Evolutionary conservation across 2,888 invertebrate species (phyloP).

Genomic region (Agonopterix heracliana): DNA sequence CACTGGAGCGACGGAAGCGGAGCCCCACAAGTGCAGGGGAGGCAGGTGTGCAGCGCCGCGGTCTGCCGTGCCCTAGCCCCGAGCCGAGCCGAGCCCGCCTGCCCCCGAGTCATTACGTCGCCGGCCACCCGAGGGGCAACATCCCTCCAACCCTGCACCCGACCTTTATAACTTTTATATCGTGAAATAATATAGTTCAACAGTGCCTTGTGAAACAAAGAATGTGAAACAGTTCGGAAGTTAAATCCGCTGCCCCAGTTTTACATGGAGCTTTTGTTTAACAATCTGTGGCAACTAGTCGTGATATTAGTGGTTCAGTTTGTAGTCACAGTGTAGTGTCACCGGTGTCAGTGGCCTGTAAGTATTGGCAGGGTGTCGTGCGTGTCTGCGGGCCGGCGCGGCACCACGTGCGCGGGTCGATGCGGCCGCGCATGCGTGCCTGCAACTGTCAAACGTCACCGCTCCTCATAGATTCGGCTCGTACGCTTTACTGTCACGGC

Average conservation of each 20-base stretch:
- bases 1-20: conserved; percentile 22
- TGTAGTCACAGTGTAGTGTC: background rate
- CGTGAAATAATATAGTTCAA: background rate
- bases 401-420: conserved; percentile 66
- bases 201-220: background rate
- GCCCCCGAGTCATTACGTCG: conserved; percentile 42
- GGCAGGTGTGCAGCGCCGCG: conserved; percentile 15
- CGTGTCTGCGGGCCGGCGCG: conserved; percentile 14
- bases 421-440: conserved; percentile 51
- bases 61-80: conserved; percentile 40
- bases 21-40: conserved; percentile 66
- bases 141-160: conserved; percentile 19
- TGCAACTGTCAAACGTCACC: conserved; percentile 38
- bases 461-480: conserved; percentile 6
- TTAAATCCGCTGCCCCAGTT: too few species aligned
- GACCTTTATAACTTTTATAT: background rate
- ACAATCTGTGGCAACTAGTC: too few species aligned
- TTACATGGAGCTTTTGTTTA: too few species aligned
- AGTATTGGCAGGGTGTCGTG: conserved; percentile 25
- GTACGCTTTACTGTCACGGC: conserved; percentile 15
- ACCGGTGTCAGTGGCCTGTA: conserved; percentile 6
- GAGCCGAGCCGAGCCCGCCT: conserved; percentile 22
- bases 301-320: too few species aligned
- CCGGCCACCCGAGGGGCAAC: conserved; percentile 29
- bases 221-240: too few species aligned